phyloP scores from a whole-genome alignment of 2,888 invertebrate genomes.

The Gasteruption jaculator region DNA sequence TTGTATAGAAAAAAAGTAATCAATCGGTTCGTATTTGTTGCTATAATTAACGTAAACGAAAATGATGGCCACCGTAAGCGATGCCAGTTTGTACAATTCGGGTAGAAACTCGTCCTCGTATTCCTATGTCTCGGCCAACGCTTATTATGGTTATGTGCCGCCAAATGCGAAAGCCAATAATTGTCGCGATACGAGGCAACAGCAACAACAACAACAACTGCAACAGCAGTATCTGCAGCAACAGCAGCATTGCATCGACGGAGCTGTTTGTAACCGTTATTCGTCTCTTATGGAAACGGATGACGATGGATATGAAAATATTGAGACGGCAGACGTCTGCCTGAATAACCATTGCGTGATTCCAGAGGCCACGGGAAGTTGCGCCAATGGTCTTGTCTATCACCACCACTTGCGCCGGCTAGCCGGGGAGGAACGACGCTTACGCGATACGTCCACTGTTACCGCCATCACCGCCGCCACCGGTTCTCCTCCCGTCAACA shows the following conservation, averaged over 20 bases:
- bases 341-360: constrained; percentile 42
- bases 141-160: constrained; percentile 43
- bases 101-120: constrained; percentile 23
- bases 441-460: too few relatives aligned
- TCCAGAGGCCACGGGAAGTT: constrained; percentile 35
- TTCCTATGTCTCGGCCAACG: constrained; percentile 40
- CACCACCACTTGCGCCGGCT: neutral
- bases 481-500: constrained; percentile 18
- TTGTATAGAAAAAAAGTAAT: too few relatives aligned
- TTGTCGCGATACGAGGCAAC: constrained; percentile 16
- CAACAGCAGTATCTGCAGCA: constrained; percentile 14
- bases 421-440: neutral
- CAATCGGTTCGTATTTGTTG: too few relatives aligned
- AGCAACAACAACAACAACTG: constrained; percentile 13
- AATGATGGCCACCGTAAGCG: constrained; percentile 33
- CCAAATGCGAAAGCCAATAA: constrained; percentile 26
- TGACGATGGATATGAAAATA: constrained; percentile 29
- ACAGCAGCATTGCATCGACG: constrained; percentile 7
- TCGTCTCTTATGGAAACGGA: constrained; percentile 39
- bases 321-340: constrained; percentile 25
- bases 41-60: neutral
- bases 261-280: constrained; percentile 13
- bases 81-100: constrained; percentile 27
- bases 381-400: too few relatives aligned
- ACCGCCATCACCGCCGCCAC: constrained; percentile 10